Evolutionary conservation across 92 coral and sea anemone species (phyloP).

Genomic region (Micromussa lordhowensis): DNA sequence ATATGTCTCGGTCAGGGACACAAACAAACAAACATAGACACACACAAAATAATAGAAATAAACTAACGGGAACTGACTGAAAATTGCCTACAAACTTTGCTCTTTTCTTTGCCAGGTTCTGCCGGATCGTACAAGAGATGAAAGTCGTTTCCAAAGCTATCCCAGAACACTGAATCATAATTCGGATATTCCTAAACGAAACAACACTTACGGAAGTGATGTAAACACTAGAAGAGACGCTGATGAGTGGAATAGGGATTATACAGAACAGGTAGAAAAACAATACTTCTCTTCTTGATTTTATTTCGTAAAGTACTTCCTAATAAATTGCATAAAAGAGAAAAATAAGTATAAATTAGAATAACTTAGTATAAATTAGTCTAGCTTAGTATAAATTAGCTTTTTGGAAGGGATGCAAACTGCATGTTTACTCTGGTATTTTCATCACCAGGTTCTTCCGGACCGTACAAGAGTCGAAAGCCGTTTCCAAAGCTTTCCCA

Average conservation of each 20-base stretch:
- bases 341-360: too few relatives aligned
- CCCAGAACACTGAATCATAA: conserved; percentile 24
- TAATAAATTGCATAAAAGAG: too few relatives aligned
- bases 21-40: too few relatives aligned
- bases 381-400: too few relatives aligned
- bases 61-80: not conserved
- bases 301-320: not conserved
- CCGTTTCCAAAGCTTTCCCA: conserved; percentile 32
- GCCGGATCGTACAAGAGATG: conserved; percentile 19
- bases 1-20: too few relatives aligned
- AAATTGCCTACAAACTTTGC: not conserved
- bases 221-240: conserved; percentile 33
- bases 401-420: not conserved
- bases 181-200: conserved; percentile 51
- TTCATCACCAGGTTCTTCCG: conserved; percentile 16
- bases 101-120: conserved; percentile 10
- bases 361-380: too few relatives aligned
- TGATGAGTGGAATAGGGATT: conserved; percentile 41
- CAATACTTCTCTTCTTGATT: not conserved
- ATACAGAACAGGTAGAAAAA: conserved; percentile 15
- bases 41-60: too few relatives aligned
- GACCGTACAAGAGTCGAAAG: conserved; percentile 20
- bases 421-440: not conserved
- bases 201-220: conserved; percentile 21
- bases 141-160: conserved; percentile 22